phyloP scores from a whole-genome alignment of 2,113 vertebrate genomes.

The Tricholaema leucomelas region DNA sequence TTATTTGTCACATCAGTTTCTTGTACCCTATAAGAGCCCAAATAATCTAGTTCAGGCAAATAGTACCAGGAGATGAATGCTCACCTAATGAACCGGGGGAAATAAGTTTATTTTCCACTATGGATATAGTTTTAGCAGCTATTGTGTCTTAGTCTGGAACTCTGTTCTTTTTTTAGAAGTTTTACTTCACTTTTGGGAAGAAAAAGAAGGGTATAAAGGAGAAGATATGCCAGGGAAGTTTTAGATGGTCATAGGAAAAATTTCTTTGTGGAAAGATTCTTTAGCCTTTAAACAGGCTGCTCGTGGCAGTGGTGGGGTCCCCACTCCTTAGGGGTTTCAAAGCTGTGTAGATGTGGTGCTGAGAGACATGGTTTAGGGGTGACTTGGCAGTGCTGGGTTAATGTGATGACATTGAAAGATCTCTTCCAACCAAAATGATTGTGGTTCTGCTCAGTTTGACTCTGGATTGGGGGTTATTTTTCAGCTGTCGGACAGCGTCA shows the following conservation, averaged over 20 bases:
- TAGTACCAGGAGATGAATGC: fast-evolving
- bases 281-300: too few species aligned
- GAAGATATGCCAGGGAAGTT: too few species aligned
- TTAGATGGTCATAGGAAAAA: too few species aligned
- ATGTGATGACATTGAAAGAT: too few species aligned
- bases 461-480: background rate
- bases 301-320: too few species aligned
- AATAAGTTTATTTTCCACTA: fast-evolving
- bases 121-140: background rate
- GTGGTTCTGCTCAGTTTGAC: background rate
- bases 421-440: too few species aligned
- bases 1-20: background rate
- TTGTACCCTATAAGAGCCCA: fast-evolving
- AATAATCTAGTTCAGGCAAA: fast-evolving
- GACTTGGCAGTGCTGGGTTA: too few species aligned
- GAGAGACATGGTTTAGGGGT: too few species aligned
- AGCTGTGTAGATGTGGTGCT: too few species aligned
- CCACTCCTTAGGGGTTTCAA: too few species aligned
- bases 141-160: fast-evolving
- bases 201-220: fast-evolving
- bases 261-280: too few species aligned
- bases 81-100: fast-evolving
- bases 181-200: fast-evolving
- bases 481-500: constrained; percentile 93
- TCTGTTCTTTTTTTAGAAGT: fast-evolving